A percentile compares a stretch with the other conserved stretches of the same genome.
These are phyloP conservation scores for Allacma fusca DNA, from an alignment of 2,888 invertebrate species.

Conservation along the genomic window DNA sequence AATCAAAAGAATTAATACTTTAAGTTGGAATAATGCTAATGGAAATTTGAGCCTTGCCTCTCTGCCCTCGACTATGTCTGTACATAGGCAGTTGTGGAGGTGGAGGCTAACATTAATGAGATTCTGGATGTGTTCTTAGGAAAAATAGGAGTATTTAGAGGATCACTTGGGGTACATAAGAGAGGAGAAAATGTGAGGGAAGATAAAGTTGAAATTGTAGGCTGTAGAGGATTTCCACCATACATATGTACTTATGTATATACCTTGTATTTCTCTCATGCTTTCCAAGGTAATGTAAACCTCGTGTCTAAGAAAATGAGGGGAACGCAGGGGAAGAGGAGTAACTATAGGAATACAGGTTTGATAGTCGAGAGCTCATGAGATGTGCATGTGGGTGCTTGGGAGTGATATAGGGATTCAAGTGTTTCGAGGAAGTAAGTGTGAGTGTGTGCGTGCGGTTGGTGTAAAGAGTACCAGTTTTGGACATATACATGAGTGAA, in stretches of 20 bases:
- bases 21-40: conserved; percentile 7
- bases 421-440: too few relatives aligned
- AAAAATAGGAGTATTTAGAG: conserved; percentile 23
- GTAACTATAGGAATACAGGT: too few relatives aligned
- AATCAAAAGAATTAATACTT: conserved; percentile 16
- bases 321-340: too few relatives aligned
- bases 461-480: not conserved
- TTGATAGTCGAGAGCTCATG: not conserved
- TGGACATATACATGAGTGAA: not conserved
- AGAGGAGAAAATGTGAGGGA: conserved; percentile 2
- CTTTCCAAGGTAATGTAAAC: too few relatives aligned
- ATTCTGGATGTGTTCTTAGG: conserved; percentile 9
- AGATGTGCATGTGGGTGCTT: too few relatives aligned
- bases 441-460: too few relatives aligned
- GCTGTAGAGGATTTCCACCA: not conserved
- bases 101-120: conserved; percentile 25
- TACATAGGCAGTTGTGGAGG: not conserved
- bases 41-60: not conserved
- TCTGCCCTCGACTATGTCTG: not conserved
- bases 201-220: conserved; percentile 23
- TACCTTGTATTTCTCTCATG: too few relatives aligned
- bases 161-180: not conserved
- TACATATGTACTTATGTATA: not conserved
- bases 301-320: conserved; percentile 3
- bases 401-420: too few relatives aligned